Percentiles rank a stretch among this genome's conserved stretches.
Conservation (phyloP, 1,140 invertebrate genomes). For the Trissolcus basalis region DNA sequence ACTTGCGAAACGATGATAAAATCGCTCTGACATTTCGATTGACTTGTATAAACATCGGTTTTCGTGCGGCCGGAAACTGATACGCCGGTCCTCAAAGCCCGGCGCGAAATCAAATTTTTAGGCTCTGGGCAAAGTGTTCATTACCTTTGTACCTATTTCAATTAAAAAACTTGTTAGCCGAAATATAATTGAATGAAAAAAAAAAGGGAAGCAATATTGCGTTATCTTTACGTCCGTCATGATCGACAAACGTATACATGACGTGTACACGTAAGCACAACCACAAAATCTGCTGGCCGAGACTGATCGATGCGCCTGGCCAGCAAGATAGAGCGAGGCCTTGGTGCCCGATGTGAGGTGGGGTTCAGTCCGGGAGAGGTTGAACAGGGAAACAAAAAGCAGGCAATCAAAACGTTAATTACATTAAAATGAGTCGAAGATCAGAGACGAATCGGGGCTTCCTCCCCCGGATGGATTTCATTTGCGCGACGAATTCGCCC, state of each 20-base stretch:
- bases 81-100: not conserved
- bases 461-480: conserved; percentile 61
- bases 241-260: conserved; percentile 39
- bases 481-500: conserved; percentile 33
- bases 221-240: conserved; percentile 44
- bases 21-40: conserved; percentile 19
- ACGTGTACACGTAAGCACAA: conserved; percentile 47
- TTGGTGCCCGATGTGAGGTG: conserved; percentile 52
- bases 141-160: conserved; percentile 40
- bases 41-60: conserved; percentile 16
- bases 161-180: conserved; percentile 44
- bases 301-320: conserved; percentile 68
- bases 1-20: conserved; percentile 9
- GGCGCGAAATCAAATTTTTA: conserved; percentile 23
- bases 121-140: conserved; percentile 17
- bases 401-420: conserved; percentile 77
- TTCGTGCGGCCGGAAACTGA: conserved; percentile 12
- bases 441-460: conserved; percentile 51
- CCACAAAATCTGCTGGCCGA: conserved; percentile 53
- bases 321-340: conserved; percentile 38
- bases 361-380: conserved; percentile 45
- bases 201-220: conserved; percentile 31
- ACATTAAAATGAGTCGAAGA: conserved; percentile 76
- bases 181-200: conserved; percentile 40
- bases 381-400: conserved; percentile 73